These are phyloP conservation scores for Dioctria linearis DNA, from an alignment of 2,888 invertebrate genomes.

Conservation along the genomic window DNA sequence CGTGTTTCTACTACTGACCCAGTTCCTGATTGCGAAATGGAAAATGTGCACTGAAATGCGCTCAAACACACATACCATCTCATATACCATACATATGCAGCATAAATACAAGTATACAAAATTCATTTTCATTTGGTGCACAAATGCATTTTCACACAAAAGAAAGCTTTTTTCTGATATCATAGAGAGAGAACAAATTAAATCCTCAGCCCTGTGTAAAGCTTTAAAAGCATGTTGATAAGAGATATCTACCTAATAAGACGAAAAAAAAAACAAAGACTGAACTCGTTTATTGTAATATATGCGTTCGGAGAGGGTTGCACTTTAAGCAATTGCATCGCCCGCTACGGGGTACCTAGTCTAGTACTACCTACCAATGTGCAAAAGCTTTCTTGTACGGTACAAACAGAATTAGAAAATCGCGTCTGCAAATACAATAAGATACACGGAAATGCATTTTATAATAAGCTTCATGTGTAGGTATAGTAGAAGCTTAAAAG, in stretches of 20 bases:
- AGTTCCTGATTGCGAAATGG: conserved; percentile 57
- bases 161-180: conserved; percentile 37
- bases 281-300: not conserved
- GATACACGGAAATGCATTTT: conserved; percentile 30
- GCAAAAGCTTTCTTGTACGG: not conserved
- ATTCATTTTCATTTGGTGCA: conserved; percentile 51
- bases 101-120: not conserved
- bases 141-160: conserved; percentile 39
- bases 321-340: not conserved
- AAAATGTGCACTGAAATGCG: conserved; percentile 58
- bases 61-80: conserved; percentile 4
- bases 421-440: conserved; percentile 13
- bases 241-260: conserved; percentile 14
- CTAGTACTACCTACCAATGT: too few relatives aligned
- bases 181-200: not conserved
- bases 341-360: too few relatives aligned
- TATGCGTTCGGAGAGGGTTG: conserved; percentile 13
- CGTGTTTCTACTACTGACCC: conserved; percentile 60
- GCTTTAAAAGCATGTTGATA: conserved; percentile 25
- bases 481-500: not conserved
- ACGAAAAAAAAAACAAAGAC: not conserved
- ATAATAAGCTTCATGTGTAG: too few relatives aligned
- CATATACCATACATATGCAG: not conserved
- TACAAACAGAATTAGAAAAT: conserved; percentile 8
- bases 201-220: conserved; percentile 17